These are phyloP conservation scores for Condylostylus longicornis DNA, from an alignment of 1,140 invertebrate genomes.

Conservation along the genomic window DNA sequence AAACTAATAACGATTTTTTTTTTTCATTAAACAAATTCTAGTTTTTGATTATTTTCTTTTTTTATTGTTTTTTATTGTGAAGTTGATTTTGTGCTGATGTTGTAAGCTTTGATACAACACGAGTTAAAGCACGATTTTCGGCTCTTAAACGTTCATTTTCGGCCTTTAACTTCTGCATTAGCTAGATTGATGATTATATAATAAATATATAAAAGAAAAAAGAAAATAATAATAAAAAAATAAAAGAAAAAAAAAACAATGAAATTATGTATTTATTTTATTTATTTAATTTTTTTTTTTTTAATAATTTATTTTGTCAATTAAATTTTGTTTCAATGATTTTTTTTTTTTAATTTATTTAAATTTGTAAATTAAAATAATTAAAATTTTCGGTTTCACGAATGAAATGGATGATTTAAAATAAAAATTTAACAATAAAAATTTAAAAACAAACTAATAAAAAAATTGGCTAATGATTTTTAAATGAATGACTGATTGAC, in stretches of 20 bases:
- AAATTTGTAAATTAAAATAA: too few relatives aligned
- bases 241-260: conserved; percentile 14
- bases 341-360: neutral
- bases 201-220: conserved; percentile 16
- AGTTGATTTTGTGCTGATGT: conserved; percentile 50
- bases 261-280: conserved; percentile 10
- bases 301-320: neutral
- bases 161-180: conserved; percentile 93
- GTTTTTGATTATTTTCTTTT: conserved; percentile 8
- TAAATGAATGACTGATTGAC: too few relatives aligned
- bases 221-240: conserved; percentile 10
- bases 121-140: conserved; percentile 86
- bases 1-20: conserved; percentile 4
- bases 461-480: too few relatives aligned
- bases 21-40: conserved; percentile 4
- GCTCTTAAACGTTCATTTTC: conserved; percentile 92
- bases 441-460: too few relatives aligned
- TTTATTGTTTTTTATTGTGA: conserved; percentile 25
- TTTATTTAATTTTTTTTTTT: neutral
- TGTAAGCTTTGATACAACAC: conserved; percentile 90
- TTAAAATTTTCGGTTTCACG: too few relatives aligned
- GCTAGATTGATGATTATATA: conserved; percentile 76
- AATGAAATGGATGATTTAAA: too few relatives aligned
- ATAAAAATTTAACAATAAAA: too few relatives aligned
- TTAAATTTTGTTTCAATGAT: neutral